Evolutionary conservation across 2,797 vertebrate species (phyloP).

Genomic region (Bradypodion ventrale): DNA sequence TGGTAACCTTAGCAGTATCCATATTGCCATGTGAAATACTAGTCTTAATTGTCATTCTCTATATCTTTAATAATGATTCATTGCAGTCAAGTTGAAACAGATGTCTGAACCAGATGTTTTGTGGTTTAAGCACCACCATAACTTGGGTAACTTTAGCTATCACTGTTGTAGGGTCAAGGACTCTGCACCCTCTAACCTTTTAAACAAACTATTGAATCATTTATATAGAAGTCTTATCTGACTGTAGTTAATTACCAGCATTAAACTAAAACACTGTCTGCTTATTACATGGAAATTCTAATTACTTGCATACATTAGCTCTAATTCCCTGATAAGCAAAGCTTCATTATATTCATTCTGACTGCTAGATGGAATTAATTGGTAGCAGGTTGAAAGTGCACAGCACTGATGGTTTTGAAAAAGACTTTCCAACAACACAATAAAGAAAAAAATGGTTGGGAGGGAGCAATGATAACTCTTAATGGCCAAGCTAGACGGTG

Average conservation of each 20-base stretch:
- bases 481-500: no score
- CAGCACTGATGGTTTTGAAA: background rate
- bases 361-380: slow-evolving; percentile 13
- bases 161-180: slow-evolving; percentile 23
- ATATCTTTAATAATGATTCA: background rate
- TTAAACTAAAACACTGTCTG: background rate
- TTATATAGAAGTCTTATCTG: slow-evolving; percentile 35
- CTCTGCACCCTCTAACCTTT: background rate
- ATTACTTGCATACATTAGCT: background rate
- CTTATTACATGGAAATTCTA: slow-evolving; percentile 19
- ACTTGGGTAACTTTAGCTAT: slow-evolving; percentile 8
- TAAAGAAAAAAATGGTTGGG: no score
- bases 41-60: background rate
- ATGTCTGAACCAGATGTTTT: background rate
- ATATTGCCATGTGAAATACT: background rate
- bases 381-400: background rate
- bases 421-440: background rate
- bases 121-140: background rate
- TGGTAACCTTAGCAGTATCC: background rate
- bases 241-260: background rate
- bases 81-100: background rate
- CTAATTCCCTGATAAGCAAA: slow-evolving; percentile 34
- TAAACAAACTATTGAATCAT: accelerated
- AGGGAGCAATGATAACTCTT: no score
- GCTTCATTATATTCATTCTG: background rate